These are phyloP conservation scores for Aurelia sp. DNA, from an alignment of 30 jellyfish, hydroid and myxozoan species.

Conservation along the genomic window DNA sequence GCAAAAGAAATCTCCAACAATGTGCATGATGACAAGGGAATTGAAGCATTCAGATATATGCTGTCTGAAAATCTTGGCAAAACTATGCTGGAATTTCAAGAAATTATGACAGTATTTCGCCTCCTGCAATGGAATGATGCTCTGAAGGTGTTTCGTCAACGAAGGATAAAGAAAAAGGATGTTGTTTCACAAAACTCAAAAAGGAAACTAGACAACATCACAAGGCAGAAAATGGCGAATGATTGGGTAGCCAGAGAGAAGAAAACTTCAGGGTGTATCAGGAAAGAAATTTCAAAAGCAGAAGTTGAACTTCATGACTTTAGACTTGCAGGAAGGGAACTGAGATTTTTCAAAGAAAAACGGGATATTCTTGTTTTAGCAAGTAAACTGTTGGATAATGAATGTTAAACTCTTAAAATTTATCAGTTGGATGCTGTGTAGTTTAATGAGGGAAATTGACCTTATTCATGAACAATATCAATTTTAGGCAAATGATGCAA, in stretches of 20 bases:
- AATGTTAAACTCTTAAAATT: neutral
- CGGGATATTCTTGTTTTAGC: constrained; percentile 61
- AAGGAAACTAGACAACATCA: constrained; percentile 17
- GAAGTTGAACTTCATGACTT: constrained; percentile 49
- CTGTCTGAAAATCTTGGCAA: constrained; percentile 67
- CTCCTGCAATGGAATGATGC: constrained; percentile 71
- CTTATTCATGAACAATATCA: no score
- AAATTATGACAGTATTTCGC: constrained; percentile 70
- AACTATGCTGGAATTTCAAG: constrained; percentile 81
- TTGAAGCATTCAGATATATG: constrained; percentile 72
- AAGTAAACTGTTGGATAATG: constrained; percentile 4
- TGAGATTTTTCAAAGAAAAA: constrained; percentile 73
- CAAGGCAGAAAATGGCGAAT: constrained; percentile 57
- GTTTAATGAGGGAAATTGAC: no score
- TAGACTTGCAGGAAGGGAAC: constrained; percentile 75
- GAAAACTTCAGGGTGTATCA: constrained; percentile 13
- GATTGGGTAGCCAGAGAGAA: constrained; percentile 60
- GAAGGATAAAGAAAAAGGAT: constrained; percentile 46
- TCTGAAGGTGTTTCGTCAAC: constrained; percentile 24
- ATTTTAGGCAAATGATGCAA: no score
- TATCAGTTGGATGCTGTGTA: no score
- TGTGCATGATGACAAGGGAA: constrained; percentile 44
- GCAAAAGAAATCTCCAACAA: constrained; percentile 37
- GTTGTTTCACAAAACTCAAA: constrained; percentile 47
- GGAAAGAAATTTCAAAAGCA: constrained; percentile 34